phyloP scores from a whole-genome alignment of 2,888 invertebrate species.

The Polydrusus tereticollis region DNA sequence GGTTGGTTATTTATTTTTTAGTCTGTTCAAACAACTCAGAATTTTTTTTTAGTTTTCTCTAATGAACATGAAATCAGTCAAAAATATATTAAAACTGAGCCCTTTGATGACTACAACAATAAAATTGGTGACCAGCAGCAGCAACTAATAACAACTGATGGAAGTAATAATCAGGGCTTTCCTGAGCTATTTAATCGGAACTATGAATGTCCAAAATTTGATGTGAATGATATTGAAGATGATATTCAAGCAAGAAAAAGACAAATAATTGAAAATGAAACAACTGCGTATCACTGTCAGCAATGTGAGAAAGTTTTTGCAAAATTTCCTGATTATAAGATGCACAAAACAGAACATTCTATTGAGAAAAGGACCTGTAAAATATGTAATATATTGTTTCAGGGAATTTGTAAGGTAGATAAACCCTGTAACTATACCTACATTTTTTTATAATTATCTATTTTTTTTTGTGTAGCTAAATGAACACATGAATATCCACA shows the following conservation, averaged over 20 bases:
- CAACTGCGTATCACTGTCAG: constrained; percentile 55
- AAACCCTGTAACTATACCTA: background rate
- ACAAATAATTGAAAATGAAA: constrained; percentile 48
- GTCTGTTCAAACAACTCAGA: too few species aligned
- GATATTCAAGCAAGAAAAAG: constrained; percentile 32
- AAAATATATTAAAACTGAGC: too few species aligned
- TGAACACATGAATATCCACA: constrained; percentile 58
- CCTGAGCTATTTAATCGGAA: background rate
- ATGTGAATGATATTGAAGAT: constrained; percentile 13
- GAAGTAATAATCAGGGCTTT: background rate
- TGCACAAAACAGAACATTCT: constrained; percentile 56
- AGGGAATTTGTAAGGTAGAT: constrained; percentile 55
- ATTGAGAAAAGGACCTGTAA: constrained; percentile 58
- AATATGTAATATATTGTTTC: constrained; percentile 57
- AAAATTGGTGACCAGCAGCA: too few species aligned
- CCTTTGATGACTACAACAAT: too few species aligned
- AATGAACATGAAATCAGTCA: too few species aligned
- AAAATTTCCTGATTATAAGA: constrained; percentile 54
- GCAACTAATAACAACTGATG: background rate
- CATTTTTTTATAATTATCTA: background rate
- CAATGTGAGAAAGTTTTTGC: constrained; percentile 53
- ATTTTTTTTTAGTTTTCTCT: too few species aligned
- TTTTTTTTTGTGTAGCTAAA: constrained; percentile 51
- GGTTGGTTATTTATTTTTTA: too few species aligned
- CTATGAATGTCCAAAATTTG: background rate